Evolutionary conservation across 1,140 invertebrate species (phyloP).

Genomic region (Drosophila nebulosa): DNA sequence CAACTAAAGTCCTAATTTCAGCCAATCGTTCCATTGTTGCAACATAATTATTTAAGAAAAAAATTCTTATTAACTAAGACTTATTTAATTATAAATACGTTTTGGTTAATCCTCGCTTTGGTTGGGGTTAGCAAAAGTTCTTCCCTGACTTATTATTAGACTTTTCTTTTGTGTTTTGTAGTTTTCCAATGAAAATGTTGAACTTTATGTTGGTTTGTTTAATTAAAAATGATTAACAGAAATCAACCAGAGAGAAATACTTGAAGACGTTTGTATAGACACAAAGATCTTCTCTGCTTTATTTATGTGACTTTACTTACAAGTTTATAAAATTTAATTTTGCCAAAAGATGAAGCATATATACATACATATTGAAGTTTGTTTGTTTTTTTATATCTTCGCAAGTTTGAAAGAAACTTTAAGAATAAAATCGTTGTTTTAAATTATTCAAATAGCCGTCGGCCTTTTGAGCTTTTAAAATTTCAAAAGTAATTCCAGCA

Average conservation of each 20-base stretch:
- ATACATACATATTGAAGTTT: not conserved
- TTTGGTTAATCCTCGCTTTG: not conserved
- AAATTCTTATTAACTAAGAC: too few relatives aligned
- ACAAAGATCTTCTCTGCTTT: not conserved
- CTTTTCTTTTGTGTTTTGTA: not conserved
- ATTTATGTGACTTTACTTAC: not conserved
- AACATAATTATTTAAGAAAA: too few relatives aligned
- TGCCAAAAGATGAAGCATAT: not conserved
- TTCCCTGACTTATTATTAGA: not conserved
- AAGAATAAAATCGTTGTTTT: not conserved
- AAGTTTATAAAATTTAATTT: not conserved
- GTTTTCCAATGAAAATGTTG: not conserved
- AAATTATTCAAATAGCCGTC: conserved; percentile 5
- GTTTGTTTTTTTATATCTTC: not conserved
- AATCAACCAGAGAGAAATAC: not conserved
- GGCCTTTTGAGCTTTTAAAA: conserved; percentile 6
- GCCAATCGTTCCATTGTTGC: too few relatives aligned
- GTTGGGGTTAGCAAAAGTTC: not conserved
- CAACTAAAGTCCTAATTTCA: too few relatives aligned
- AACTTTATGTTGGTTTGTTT: not conserved
- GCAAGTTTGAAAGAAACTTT: not conserved
- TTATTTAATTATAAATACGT: not conserved
- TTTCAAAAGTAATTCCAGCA: conserved; percentile 8
- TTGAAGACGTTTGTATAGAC: not conserved
- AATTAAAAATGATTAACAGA: not conserved